phyloP scores from a whole-genome alignment of 2,113 vertebrate species.

The Eurystomus gularis region DNA sequence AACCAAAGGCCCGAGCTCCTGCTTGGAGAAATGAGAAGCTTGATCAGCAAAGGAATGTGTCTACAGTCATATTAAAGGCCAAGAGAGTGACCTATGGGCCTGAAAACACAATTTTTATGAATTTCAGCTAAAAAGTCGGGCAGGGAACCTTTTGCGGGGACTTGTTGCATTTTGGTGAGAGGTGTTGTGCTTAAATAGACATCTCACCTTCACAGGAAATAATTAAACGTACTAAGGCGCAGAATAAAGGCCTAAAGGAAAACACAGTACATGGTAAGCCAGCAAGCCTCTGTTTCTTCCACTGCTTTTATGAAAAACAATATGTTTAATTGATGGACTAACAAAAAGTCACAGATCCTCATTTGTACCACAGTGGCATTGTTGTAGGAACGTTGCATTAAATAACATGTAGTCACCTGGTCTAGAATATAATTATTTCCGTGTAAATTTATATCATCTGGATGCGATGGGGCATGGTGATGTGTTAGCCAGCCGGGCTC shows the following conservation, averaged over 20 bases:
- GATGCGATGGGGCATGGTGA: not conserved
- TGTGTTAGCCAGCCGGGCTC: not conserved
- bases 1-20: not conserved
- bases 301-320: not conserved
- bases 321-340: not conserved
- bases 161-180: not conserved
- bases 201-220: not conserved
- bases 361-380: not conserved
- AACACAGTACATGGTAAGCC: not conserved
- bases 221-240: not conserved
- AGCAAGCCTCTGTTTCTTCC: not conserved
- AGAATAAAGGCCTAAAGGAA: not conserved
- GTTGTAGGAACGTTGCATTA: not conserved
- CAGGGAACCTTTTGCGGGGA: not conserved
- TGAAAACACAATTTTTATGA: not conserved
- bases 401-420: not conserved
- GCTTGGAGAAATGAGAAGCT: not conserved
- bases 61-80: not conserved
- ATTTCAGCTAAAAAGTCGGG: not conserved
- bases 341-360: not conserved
- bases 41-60: not conserved
- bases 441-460: not conserved
- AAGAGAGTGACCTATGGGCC: not conserved
- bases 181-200: not conserved
- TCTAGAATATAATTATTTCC: not conserved